Base-by-base conservation (phyloP, 1,140 invertebrate genomes). In the Eumeta japonica region DNA sequence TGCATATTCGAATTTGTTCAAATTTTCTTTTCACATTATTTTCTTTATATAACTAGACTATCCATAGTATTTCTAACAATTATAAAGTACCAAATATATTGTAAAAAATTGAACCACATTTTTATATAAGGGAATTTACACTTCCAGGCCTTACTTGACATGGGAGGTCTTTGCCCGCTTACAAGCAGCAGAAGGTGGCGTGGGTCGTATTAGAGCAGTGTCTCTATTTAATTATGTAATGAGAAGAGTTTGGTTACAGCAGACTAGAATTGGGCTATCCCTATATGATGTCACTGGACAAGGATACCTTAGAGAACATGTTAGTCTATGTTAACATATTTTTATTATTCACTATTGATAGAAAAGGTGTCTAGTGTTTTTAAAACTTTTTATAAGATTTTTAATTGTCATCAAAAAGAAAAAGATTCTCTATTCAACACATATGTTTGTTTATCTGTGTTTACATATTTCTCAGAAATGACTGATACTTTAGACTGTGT, bases 141-240 rank as follows among this genome's bases (percentile, higher is more conserved):
- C n/a, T 56, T 59, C 3, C 46, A 75, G 75, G 45, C 82, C 83
- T 10, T 96, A 92, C 59, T 88, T 97, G 39, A 90, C 85, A 17
- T 83, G 92, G 1, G 84, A 81, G 40, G 83, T 93, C 10, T 97
- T 95, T 75, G 86, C 88, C 1, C 90, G 92, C 53, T 67, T 98
- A 1, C 83, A 92, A 59, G 84, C 89, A 37, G 84, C 83, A 16
- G 92, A 95, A 60, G 82, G 85, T 0, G 84, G 89, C 65, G 44
- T 70, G 0, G 92, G 92, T 9, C 75, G 87, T 40, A 85, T 94
- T 3, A 84, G 85, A 24, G 88, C 89, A 2, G 83, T 85, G 61
- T 87, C 90, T 5, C 79, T 97, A 28, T 97, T 96, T 62, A 96
- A 96, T 55, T 97, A 97, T 67, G 86, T 94, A 0, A 96, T 97